phyloP scores from a whole-genome alignment of 2,888 invertebrate species.

The Ophion ventricosus region DNA sequence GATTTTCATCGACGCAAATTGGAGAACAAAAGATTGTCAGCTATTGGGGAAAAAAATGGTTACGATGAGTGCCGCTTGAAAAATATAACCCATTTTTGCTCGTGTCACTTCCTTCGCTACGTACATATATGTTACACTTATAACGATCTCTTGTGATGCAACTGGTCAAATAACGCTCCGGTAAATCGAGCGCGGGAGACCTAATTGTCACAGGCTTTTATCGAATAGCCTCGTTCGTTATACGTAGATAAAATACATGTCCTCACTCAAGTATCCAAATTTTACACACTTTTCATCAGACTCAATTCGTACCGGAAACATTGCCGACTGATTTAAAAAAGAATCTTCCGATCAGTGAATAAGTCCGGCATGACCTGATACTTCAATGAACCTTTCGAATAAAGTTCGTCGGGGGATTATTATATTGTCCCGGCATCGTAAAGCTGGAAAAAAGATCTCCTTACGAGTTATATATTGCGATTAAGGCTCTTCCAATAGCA shows the following conservation, averaged over 20 bases:
- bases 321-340: not conserved
- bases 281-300: not conserved
- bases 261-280: not conserved
- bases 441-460: conserved; percentile 9
- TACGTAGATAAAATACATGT: not conserved
- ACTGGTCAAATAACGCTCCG: conserved; percentile 42
- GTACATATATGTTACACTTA: not conserved
- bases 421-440: conserved; percentile 2
- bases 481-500: not conserved
- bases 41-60: not conserved
- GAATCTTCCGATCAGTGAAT: not conserved
- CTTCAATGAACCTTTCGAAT: not conserved
- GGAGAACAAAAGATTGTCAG: no score
- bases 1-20: not conserved
- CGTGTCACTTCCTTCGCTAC: not conserved
- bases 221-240: conserved; percentile 7
- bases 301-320: not conserved
- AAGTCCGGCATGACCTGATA: not conserved
- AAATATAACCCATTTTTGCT: not conserved
- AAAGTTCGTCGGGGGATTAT: not conserved
- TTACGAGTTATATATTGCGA: conserved; percentile 3
- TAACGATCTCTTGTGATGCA: conserved; percentile 19
- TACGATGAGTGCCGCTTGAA: not conserved
- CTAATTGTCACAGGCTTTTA: conserved; percentile 36
- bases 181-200: conserved; percentile 45